These are phyloP conservation scores for Ennomos fuscantarius DNA, from an alignment of 2,888 invertebrate species.

Conservation along the genomic window DNA sequence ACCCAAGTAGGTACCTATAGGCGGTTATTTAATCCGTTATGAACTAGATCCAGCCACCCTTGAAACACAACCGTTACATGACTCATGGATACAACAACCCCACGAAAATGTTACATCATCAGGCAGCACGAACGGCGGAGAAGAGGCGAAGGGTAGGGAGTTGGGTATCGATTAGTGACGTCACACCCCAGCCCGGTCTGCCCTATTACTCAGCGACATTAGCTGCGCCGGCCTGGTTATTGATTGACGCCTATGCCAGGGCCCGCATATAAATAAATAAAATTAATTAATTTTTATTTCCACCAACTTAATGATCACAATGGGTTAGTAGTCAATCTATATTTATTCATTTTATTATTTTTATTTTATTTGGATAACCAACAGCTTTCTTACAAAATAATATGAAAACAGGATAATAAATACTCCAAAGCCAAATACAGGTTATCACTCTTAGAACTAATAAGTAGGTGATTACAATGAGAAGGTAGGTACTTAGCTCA, in stretches of 20 bases:
- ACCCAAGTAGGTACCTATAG: too few species aligned
- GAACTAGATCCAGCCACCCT: constrained; percentile 34
- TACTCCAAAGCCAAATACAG: too few species aligned
- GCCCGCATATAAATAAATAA: constrained; percentile 22
- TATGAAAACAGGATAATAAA: too few species aligned
- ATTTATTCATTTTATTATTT: too few species aligned
- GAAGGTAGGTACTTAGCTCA: too few species aligned
- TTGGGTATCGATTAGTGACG: constrained; percentile 60
- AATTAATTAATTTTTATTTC: constrained; percentile 34
- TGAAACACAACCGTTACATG: constrained; percentile 41
- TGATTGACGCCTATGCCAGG: constrained; percentile 27
- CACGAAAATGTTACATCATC: constrained; percentile 57
- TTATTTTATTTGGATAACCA: too few species aligned
- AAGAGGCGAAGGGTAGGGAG: constrained; percentile 34
- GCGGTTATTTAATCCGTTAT: constrained; percentile 1
- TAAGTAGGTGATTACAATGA: too few species aligned
- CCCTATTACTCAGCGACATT: constrained; percentile 32
- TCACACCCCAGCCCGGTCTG: constrained; percentile 47
- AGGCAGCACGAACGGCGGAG: constrained; percentile 36
- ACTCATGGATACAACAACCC: constrained; percentile 47
- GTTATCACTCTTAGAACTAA: too few species aligned
- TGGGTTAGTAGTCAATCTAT: too few species aligned
- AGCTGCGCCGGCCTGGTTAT: constrained; percentile 27
- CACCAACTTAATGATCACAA: too few species aligned
- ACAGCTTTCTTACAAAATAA: too few species aligned